Conservation (phyloP, 1,140 invertebrate genomes). For the Philaenus spumarius region DNA sequence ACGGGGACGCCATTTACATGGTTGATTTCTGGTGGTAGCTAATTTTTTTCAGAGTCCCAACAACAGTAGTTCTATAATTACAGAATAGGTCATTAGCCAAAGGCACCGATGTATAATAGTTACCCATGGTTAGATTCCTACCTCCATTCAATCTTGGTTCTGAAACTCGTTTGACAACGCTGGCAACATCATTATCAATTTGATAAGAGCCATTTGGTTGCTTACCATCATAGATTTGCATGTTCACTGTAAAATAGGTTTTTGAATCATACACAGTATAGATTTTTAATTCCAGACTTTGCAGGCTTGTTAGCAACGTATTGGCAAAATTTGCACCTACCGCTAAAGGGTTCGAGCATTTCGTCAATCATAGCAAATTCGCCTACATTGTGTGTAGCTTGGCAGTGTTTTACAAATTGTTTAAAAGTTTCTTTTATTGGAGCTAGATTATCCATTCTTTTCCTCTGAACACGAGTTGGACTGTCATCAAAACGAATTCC, state of each 20-base stretch:
- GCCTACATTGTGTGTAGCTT: not conserved
- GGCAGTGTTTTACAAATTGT: not conserved
- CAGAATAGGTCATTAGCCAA: not conserved
- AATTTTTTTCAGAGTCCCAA: not conserved
- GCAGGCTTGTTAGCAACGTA: slow-evolving; percentile 5
- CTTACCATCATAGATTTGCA: not conserved
- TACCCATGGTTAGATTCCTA: not conserved
- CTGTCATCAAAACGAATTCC: not conserved
- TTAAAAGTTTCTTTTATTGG: not conserved
- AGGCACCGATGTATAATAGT: not conserved
- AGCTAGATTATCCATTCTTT: not conserved
- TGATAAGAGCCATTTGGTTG: not conserved
- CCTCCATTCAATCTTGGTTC: not conserved
- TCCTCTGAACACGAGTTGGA: not conserved
- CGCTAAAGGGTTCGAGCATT: slow-evolving; percentile 10
- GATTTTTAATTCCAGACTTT: slow-evolving; percentile 3
- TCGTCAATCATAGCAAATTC: slow-evolving; percentile 8
- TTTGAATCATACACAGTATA: not conserved
- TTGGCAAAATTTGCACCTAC: slow-evolving; percentile 1
- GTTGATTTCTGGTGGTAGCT: too few relatives aligned
- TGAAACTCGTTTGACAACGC: not conserved
- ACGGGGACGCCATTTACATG: too few relatives aligned
- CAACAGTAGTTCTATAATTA: not conserved
- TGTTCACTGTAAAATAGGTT: slow-evolving; percentile 7
- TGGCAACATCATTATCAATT: not conserved